These are phyloP conservation scores for Percopsis omiscomaycus DNA, from an alignment of 2,797 vertebrate genomes.

Conservation along the genomic window DNA sequence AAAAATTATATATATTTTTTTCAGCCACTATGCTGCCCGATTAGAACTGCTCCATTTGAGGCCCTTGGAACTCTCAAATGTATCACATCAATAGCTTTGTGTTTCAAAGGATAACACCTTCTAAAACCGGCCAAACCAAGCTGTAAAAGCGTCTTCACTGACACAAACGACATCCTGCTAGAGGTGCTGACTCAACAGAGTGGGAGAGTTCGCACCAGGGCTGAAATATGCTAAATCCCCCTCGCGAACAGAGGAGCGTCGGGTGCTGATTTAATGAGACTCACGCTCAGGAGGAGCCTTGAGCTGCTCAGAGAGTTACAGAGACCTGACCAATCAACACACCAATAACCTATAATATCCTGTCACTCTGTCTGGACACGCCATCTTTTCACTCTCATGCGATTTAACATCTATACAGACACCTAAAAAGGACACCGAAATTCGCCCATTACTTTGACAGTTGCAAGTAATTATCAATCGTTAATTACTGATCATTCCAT, in stretches of 20 bases:
- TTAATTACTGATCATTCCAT: too few relatives aligned
- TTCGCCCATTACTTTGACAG: too few relatives aligned
- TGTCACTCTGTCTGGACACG: too few relatives aligned
- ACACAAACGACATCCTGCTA: neutral
- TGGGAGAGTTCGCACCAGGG: constrained; percentile 1
- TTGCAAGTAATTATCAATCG: too few relatives aligned
- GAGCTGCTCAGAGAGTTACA: too few relatives aligned
- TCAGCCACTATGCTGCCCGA: neutral
- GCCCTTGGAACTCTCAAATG: constrained; percentile 5
- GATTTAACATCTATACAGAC: too few relatives aligned
- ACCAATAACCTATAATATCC: too few relatives aligned
- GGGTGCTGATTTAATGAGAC: constrained; percentile 27
- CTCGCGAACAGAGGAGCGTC: neutral
- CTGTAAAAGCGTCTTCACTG: constrained; percentile 15
- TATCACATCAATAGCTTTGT: constrained; percentile 7
- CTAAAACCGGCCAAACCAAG: constrained; percentile 14
- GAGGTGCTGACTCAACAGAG: constrained; percentile 30
- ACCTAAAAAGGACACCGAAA: too few relatives aligned
- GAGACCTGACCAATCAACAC: too few relatives aligned
- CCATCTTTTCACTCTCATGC: too few relatives aligned
- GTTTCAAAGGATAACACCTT: constrained; percentile 1
- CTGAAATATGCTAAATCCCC: constrained; percentile 6
- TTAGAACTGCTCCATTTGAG: neutral
- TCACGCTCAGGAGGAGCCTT: too few relatives aligned
- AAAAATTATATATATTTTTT: neutral